phyloP scores from a whole-genome alignment of 2,797 vertebrate species.

The Xenopus petersii region DNA sequence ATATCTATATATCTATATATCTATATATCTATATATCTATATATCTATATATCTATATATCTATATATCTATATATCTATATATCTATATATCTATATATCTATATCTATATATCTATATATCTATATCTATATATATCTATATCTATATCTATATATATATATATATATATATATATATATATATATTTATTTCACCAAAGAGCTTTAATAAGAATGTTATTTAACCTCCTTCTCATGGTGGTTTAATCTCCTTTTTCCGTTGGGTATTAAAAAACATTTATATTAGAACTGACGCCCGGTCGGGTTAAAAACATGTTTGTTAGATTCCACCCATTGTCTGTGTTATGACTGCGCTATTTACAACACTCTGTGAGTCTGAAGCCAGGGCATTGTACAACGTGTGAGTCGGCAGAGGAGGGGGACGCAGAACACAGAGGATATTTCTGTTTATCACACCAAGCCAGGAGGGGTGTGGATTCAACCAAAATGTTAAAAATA shows the following conservation, averaged over 20 bases:
- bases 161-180: too few relatives aligned
- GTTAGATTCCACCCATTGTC: slow-evolving; percentile 27
- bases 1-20: too few relatives aligned
- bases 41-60: too few relatives aligned
- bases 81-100: too few relatives aligned
- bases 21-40: too few relatives aligned
- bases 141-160: too few relatives aligned
- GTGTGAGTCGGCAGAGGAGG: background rate
- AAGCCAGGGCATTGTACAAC: background rate
- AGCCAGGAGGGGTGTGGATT: slow-evolving; percentile 1
- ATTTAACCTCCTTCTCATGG: background rate
- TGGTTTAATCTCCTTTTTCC: background rate
- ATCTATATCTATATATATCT: too few relatives aligned
- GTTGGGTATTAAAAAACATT: slow-evolving; percentile 20
- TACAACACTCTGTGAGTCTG: background rate
- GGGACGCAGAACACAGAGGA: slow-evolving; percentile 1
- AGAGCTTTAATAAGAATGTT: too few relatives aligned
- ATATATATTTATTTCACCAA: too few relatives aligned
- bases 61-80: too few relatives aligned
- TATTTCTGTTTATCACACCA: slow-evolving; percentile 31
- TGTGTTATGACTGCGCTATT: slow-evolving; percentile 26
- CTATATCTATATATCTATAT: too few relatives aligned
- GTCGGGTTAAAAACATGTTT: background rate
- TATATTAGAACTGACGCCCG: slow-evolving; percentile 9
- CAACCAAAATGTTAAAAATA: slow-evolving; percentile 22